A percentile compares a stretch with the other conserved stretches of the same genome.
Evolutionary conservation across 2,113 vertebrate species (phyloP).

Genomic region (Pomatostomus ruficeps): DNA sequence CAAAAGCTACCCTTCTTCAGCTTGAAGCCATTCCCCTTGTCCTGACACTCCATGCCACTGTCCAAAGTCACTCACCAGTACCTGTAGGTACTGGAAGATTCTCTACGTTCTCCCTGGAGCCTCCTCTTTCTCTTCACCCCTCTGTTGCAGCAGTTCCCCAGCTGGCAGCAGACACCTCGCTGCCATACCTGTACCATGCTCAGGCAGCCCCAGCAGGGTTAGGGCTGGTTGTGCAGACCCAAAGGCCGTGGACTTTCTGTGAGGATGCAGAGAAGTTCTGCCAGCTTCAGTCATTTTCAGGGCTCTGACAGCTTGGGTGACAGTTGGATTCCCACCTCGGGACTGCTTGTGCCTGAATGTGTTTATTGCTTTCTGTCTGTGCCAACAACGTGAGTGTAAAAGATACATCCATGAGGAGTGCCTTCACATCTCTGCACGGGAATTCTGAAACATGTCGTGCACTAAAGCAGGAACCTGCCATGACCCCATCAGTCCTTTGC

Average conservation of each 20-base stretch:
- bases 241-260: background rate
- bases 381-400: background rate
- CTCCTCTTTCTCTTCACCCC: background rate
- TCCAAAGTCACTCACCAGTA: background rate
- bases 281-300: background rate
- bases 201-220: background rate
- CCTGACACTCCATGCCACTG: background rate
- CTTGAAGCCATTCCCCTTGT: background rate
- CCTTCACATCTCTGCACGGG: background rate
- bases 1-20: background rate
- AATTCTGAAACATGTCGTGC: background rate
- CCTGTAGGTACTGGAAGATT: background rate
- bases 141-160: background rate
- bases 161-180: background rate
- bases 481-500: background rate
- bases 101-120: background rate
- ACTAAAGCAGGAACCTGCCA: background rate
- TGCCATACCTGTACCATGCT: background rate
- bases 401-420: accelerated
- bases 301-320: background rate
- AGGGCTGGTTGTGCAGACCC: no score
- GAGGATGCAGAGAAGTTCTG: background rate
- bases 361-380: background rate
- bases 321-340: background rate
- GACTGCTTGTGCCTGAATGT: background rate